These are phyloP conservation scores for Amiota mariae DNA, from an alignment of 2,888 invertebrate species.

Conservation along the genomic window DNA sequence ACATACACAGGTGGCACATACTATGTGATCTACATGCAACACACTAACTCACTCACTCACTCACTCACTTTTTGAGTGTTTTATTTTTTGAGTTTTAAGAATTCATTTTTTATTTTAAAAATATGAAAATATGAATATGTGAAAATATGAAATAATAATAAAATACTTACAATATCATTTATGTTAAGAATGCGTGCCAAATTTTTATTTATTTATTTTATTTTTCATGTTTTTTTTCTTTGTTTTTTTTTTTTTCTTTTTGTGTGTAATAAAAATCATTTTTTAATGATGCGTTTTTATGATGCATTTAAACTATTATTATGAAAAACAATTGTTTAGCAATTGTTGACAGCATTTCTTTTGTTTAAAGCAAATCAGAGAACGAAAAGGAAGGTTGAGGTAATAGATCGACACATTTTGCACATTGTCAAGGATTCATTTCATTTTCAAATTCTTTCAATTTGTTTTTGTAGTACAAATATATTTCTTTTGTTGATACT, in stretches of 20 bases:
- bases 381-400: constrained; percentile 27
- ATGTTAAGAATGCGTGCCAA: constrained; percentile 19
- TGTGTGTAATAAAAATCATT: neutral
- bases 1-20: constrained; percentile 25
- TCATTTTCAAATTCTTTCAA: constrained; percentile 11
- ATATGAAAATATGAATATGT: neutral
- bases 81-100: neutral
- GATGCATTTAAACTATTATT: constrained; percentile 46
- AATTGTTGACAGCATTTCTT: constrained; percentile 51
- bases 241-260: neutral
- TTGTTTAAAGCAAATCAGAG: constrained; percentile 46
- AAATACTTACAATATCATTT: neutral
- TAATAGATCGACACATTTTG: constrained; percentile 19
- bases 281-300: constrained; percentile 35
- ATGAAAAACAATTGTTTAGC: constrained; percentile 57
- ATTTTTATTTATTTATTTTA: constrained; percentile 36
- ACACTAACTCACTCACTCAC: neutral
- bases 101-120: neutral
- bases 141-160: no score
- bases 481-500: constrained; percentile 33
- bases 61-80: neutral
- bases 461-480: no score
- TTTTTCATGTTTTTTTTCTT: constrained; percentile 13
- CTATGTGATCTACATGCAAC: constrained; percentile 49
- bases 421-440: constrained; percentile 63